Base-by-base conservation (phyloP, 2,113 vertebrate genomes). In the Epinephelus lanceolatus region DNA sequence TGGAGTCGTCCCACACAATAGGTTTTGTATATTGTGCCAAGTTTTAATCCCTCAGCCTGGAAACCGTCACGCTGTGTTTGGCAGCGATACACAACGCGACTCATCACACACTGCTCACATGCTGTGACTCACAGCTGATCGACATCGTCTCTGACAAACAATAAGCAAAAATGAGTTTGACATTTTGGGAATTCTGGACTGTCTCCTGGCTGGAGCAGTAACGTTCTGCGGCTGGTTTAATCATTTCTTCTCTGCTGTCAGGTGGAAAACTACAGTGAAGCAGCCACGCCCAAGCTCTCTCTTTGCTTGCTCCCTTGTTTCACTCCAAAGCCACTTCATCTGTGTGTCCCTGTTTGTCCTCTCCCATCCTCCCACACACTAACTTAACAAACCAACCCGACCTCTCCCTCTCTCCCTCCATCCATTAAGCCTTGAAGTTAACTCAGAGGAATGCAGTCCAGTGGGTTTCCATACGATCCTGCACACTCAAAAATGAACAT, bases 11-110 rank as follows among this genome's bases (percentile, higher is more conserved):
- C 51, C 18, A 70, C 47, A 86, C 75, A 84, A 78, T 15, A 61
- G 70, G 23, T 49, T 86, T 86, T 88, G 76, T 84, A 14, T 73
- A 53, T 53, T 59, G 40, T 70, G 63, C 37, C 0, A n/a, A 0
- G 52, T 21, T 62, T 80, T 84, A 89, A 80, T 89, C 75, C 80
- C 3, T 73, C 8, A 23, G 19, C 78, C 21, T 86, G 68, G 86
- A 87, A 68, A 92, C 90, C 1, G 17, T 76, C 51, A 57, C 15
- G 2, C 40, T 68, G 59, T 80, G 78, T 88, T 86, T 85, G 78
- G 6, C 86, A 75, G 33, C 19, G 33, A 52, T 62, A 57, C 56
- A 68, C 56, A 77, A 30, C 21, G 53, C 0, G 3, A 49, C 14
- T 19, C 14, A 11, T 18, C 21, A 15, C 33, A 17, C n/a, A 45